Percentiles rank a stretch among this genome's conserved stretches.
Conservation (phyloP, 2,888 invertebrate genomes). For the Endotricha flammealis region DNA sequence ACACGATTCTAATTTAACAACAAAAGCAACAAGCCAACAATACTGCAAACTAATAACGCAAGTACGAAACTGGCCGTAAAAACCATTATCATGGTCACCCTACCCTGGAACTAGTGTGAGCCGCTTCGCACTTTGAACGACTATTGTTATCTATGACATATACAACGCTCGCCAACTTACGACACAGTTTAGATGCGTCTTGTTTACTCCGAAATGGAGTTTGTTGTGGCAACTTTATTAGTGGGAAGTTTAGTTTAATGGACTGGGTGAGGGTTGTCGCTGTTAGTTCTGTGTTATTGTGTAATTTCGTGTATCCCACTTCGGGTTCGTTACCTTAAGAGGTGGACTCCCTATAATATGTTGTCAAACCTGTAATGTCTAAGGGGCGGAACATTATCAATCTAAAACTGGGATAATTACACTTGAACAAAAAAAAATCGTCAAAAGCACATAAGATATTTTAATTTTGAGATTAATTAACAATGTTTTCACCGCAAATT, state of each 20-base stretch:
- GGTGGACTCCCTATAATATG: too few relatives aligned
- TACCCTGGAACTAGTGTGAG: conserved; percentile 22
- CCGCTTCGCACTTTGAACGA: conserved; percentile 22
- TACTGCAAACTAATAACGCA: conserved; percentile 6
- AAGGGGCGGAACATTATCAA: too few relatives aligned
- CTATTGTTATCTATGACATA: conserved; percentile 26
- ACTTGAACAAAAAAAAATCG: too few relatives aligned
- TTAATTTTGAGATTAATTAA: too few relatives aligned
- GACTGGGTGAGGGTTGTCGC: conserved; percentile 32
- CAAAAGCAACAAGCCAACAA: too few relatives aligned
- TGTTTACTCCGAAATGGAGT: conserved; percentile 44
- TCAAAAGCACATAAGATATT: too few relatives aligned
- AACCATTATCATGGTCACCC: conserved; percentile 14
- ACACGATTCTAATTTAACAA: too few relatives aligned
- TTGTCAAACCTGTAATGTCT: too few relatives aligned
- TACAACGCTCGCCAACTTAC: conserved; percentile 30
- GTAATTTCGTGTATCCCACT: conserved; percentile 11
- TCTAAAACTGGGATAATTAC: too few relatives aligned
- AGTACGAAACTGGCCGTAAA: conserved; percentile 13
- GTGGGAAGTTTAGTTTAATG: conserved; percentile 45
- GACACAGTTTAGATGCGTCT: conserved; percentile 27
- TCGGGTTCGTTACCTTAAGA: conserved; percentile 3
- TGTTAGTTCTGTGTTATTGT: conserved; percentile 9
- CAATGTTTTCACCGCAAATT: too few relatives aligned
- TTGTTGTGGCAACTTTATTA: conserved; percentile 45